Evolutionary conservation across 1,140 invertebrate genomes (phyloP), one percentile per base, ranked within the genome.

Genomic region (Kradibia gibbosae): DNA sequence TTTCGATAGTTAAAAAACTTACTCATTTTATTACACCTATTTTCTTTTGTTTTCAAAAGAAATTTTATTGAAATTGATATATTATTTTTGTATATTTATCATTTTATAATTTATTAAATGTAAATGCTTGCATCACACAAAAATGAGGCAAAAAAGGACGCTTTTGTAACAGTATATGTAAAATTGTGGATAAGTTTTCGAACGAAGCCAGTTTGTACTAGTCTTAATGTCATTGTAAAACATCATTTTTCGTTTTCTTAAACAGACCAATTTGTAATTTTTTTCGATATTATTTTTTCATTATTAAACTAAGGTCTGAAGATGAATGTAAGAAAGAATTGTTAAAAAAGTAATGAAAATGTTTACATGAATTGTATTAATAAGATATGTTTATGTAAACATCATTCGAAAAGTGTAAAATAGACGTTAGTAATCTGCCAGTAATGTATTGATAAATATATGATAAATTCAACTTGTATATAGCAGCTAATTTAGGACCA

Each of bases 121-220:
- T 13, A 76, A 81, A 45, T 20, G 25, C 77, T 81, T 5, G 36
- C 15, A 39, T 77, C 50, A 76, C 50, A 81, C 31, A 70, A 39
- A 73, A 62, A 36, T 31, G 60, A 71, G 20, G 31, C 60, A 71
- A n/a, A n/a, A 60, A 74, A 71, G 53, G 62, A 81, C 45, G 50
- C 77, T 48, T 57, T 67, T 65, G 25, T 55, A 73, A 60, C 60
- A 39, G n/a, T 67, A 62, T 70, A 82, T 17, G 80, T 53, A 73
- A 81, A 80, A 53, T 80, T 75, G 70, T 62, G 73, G 31, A 79
- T 83, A 79, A 83, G 77, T 83, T 82, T 82, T 81, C 53, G 67
- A 85, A 82, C 77, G 78, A 83, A 86, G 83, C 84, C 84, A 85
- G 85, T 86, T 86, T 85, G 84, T 85, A 85, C 86, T 85, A 86